Evolutionary conservation across 30 jellyfish, hydroid and myxozoan species (phyloP), one percentile per base, ranked within the genome.

Genomic region (Aurelia sp.): DNA sequence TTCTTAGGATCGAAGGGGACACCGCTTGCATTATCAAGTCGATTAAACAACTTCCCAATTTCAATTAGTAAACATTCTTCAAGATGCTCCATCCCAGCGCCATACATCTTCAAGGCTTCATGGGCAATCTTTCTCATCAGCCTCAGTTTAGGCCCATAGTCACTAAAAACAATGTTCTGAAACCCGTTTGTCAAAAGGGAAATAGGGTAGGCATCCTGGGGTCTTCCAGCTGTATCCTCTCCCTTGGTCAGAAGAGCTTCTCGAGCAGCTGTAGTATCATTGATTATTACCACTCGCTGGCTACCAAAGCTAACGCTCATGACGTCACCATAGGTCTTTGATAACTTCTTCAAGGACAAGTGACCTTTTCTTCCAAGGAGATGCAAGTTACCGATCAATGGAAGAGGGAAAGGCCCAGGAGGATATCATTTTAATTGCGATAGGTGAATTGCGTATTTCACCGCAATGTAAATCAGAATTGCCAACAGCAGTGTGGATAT

Each of bases 321-420:
- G 44, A 82, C 91, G 5, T 57, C 63, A 15, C 91, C 91, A 59
- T 82, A 60, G 16, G 61, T 72, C 59, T 71, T 69, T 33, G 85
- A 62, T 3, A 82, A 41, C 40, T 33, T 13, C 23, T 8, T 53
- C 59, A 73, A 55, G 55, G 16, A 44, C 55, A 44, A 3, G 3
- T 44, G 55, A 44, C 3, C 3, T 44, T 44, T 44, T 44, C 15
- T 52, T 31, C 78, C 40, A 27, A 92, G 84, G 9, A 76, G 81
- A 67, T 86, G 98, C 30, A 92, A 33, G 78, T 92, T 92, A 8
- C 98, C 98, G 21, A 92, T 82, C 51, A 92, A 30, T 17, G 98
- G 98, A 40, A 92, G 62, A 13, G 96, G 96, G 40, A 84, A 21
- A 9, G 98, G 98, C 16, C 98, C 98, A 15, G 98, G 97, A 13